Percentiles rank a stretch among this genome's conserved stretches.
phyloP scores from a whole-genome alignment of 2,888 invertebrate species.

The Diachrysia chrysitis region DNA sequence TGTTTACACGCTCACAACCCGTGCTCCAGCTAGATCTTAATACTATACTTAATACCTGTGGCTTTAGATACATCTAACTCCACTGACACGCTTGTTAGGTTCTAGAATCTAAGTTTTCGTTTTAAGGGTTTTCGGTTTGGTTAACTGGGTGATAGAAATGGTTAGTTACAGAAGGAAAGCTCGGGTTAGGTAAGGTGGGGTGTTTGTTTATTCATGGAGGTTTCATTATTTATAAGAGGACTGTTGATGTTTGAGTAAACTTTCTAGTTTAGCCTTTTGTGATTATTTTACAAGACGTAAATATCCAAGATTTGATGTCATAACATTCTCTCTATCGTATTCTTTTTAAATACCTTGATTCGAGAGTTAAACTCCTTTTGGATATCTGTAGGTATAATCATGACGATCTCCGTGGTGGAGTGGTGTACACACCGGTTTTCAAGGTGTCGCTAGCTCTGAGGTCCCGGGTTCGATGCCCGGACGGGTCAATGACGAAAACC shows the following conservation, averaged over 20 bases:
- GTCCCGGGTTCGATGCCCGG: too few relatives aligned
- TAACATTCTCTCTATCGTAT: too few relatives aligned
- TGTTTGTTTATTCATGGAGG: neutral
- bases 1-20: conserved; percentile 25
- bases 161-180: neutral
- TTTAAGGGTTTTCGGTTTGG: neutral
- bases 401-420: too few relatives aligned
- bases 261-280: too few relatives aligned
- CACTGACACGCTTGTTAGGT: neutral
- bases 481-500: too few relatives aligned
- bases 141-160: neutral
- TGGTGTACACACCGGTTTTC: too few relatives aligned
- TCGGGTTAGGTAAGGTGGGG: neutral
- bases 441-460: too few relatives aligned
- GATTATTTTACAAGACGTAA: too few relatives aligned
- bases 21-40: conserved; percentile 7
- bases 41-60: conserved; percentile 18
- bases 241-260: neutral
- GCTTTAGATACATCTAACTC: neutral
- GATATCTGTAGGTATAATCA: too few relatives aligned
- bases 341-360: too few relatives aligned
- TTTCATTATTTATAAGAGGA: neutral
- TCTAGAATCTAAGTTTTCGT: neutral
- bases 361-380: too few relatives aligned
- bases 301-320: too few relatives aligned